These are phyloP conservation scores for Dolichopus griseipennis DNA, from an alignment of 2,888 invertebrate species.

Conservation along the genomic window DNA sequence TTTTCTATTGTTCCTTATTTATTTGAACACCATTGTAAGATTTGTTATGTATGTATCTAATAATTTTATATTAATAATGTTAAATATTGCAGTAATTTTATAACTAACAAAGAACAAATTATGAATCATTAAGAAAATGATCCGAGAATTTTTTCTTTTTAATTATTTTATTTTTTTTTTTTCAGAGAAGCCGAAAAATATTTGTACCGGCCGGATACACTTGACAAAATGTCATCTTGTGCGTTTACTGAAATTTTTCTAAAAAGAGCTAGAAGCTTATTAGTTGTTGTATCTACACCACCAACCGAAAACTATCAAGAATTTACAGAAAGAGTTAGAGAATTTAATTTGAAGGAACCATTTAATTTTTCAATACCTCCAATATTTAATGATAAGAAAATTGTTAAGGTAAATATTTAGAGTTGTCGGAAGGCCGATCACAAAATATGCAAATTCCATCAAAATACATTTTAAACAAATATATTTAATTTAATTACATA, in stretches of 20 bases:
- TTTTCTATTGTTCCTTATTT: too few relatives aligned
- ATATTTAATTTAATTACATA: too few relatives aligned
- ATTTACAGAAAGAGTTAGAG: conserved; percentile 71
- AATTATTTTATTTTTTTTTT: conserved; percentile 8
- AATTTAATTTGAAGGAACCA: conserved; percentile 68
- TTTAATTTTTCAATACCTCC: conserved; percentile 66
- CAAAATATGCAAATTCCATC: too few relatives aligned
- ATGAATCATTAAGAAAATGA: too few relatives aligned
- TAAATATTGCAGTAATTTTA: too few relatives aligned
- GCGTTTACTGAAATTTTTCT: conserved; percentile 47
- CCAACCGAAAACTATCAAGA: conserved; percentile 62
- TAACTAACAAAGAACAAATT: too few relatives aligned
- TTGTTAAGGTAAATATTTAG: conserved; percentile 45
- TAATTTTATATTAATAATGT: too few relatives aligned
- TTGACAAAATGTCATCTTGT: conserved; percentile 52
- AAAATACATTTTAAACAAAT: too few relatives aligned
- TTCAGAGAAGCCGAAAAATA: conserved; percentile 63
- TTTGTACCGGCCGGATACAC: conserved; percentile 58
- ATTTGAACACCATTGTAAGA: too few relatives aligned
- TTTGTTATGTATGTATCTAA: too few relatives aligned
- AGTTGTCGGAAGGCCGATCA: too few relatives aligned
- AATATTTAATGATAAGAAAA: conserved; percentile 45
- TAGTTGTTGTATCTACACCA: conserved; percentile 83
- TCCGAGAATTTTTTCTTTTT: too few relatives aligned
- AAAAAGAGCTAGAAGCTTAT: conserved; percentile 68